These are phyloP conservation scores for Ennomos fuscantarius DNA, from an alignment of 2,888 invertebrate species.

Conservation along the genomic window DNA sequence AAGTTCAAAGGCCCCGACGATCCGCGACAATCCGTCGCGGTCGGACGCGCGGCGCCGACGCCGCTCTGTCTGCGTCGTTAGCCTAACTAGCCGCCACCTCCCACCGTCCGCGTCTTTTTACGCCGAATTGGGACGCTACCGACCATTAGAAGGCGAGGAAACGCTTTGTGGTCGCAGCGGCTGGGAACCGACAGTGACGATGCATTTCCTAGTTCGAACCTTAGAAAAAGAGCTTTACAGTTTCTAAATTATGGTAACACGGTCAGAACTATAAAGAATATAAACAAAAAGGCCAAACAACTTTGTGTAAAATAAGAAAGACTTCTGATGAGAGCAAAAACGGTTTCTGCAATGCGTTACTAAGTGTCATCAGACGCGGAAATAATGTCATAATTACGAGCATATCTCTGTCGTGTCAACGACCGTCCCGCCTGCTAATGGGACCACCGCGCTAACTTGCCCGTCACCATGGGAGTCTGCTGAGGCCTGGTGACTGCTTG, in stretches of 20 bases:
- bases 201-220: conserved; percentile 1
- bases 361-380: conserved; percentile 25
- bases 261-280: not conserved
- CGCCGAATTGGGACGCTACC: conserved; percentile 9
- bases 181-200: conserved; percentile 11
- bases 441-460: conserved; percentile 13
- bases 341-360: conserved; percentile 7
- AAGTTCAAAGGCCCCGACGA: conserved; percentile 22
- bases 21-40: conserved; percentile 22
- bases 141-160: conserved; percentile 9
- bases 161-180: conserved; percentile 12
- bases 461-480: conserved; percentile 11
- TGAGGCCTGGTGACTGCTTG: not conserved
- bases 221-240: too few species aligned
- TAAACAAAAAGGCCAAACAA: not conserved
- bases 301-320: not conserved
- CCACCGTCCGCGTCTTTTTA: conserved; percentile 8
- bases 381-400: conserved; percentile 34
- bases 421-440: conserved; percentile 21
- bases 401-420: conserved; percentile 29
- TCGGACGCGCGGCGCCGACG: conserved; percentile 11
- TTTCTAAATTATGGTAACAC: too few species aligned
- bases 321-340: not conserved
- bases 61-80: conserved; percentile 20
- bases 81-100: conserved; percentile 14